Evolutionary conservation across 2,113 vertebrate genomes (phyloP).

Genomic region (Peromyscus californicus): DNA sequence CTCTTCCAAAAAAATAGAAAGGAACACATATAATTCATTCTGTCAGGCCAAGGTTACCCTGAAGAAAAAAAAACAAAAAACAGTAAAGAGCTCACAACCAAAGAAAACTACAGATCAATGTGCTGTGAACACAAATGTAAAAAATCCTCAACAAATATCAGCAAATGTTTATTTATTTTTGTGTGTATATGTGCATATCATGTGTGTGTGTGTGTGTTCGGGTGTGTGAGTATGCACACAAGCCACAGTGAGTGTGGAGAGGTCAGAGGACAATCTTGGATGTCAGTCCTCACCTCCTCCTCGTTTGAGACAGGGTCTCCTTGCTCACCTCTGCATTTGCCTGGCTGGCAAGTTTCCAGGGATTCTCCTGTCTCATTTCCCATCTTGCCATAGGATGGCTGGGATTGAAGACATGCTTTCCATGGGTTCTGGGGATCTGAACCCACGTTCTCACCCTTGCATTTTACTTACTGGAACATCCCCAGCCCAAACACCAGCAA

Average conservation of each 20-base stretch:
- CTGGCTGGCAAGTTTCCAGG: not conserved
- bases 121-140: conserved; percentile 2
- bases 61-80: conserved; percentile 18
- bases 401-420: not conserved
- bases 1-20: conserved; percentile 2
- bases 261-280: too few relatives aligned
- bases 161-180: not conserved
- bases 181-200: not conserved
- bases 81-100: not conserved
- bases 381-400: not conserved
- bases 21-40: not conserved
- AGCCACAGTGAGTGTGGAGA: not conserved
- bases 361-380: too few relatives aligned
- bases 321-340: not conserved
- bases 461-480: not conserved
- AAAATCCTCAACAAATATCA: conserved; percentile 29
- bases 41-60: conserved; percentile 19
- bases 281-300: not conserved
- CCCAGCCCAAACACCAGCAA: not conserved
- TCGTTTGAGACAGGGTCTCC: not conserved
- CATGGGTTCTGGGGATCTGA: not conserved
- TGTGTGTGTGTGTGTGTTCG: not conserved
- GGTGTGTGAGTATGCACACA: too few relatives aligned
- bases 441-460: not conserved
- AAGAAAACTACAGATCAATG: conserved; percentile 22